Evolutionary conservation across 1,140 invertebrate genomes (phyloP).

Genomic region (Leguminivora glycinivorella): DNA sequence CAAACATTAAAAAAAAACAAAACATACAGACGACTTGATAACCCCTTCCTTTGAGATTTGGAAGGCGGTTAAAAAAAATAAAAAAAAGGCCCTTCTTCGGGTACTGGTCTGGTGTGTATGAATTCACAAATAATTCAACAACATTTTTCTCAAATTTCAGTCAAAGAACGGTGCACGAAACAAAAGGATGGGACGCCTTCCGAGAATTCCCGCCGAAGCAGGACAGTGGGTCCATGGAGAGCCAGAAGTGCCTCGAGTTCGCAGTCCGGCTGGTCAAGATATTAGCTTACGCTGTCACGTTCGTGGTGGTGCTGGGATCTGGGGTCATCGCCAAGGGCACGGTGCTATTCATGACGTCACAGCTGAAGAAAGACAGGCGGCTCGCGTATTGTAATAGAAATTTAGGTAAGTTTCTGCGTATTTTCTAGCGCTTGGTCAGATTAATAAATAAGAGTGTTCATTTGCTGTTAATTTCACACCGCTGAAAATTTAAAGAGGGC

Average conservation of each 20-base stretch:
- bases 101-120: conserved; percentile 13
- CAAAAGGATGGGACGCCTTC: conserved; percentile 98
- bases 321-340: conserved; percentile 93
- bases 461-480: background rate
- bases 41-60: too few relatives aligned
- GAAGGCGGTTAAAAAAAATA: too few relatives aligned
- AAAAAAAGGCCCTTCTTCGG: background rate
- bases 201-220: conserved; percentile 92
- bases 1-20: too few relatives aligned
- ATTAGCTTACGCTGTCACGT: conserved; percentile 90
- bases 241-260: conserved; percentile 90
- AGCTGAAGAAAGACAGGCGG: conserved; percentile 86
- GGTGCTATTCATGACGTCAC: conserved; percentile 94
- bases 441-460: background rate
- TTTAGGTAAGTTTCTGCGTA: conserved; percentile 82
- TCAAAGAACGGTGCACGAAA: conserved; percentile 90
- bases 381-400: conserved; percentile 90
- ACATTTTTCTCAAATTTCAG: conserved; percentile 78
- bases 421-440: too few relatives aligned
- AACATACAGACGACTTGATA: too few relatives aligned
- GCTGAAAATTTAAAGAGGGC: too few relatives aligned
- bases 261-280: conserved; percentile 93
- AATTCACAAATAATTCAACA: conserved; percentile 11
- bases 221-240: conserved; percentile 93
- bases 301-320: conserved; percentile 89